A percentile compares a stretch with the other conserved stretches of the same genome.
These are phyloP conservation scores for Orgyia antiqua DNA, from an alignment of 2,888 invertebrate species.

Conservation along the genomic window DNA sequence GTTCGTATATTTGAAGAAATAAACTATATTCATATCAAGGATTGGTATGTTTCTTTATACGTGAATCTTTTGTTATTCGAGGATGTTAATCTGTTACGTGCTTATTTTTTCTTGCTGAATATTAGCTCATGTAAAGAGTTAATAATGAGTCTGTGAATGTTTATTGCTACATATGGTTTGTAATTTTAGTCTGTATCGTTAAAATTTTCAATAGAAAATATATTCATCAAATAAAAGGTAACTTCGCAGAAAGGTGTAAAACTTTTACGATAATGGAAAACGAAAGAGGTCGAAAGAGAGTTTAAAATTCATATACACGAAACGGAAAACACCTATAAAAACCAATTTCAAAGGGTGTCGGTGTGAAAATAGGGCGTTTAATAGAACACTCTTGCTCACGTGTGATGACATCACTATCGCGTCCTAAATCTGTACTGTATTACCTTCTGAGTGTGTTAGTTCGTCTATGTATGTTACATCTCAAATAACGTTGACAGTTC, in stretches of 20 bases:
- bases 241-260: slow-evolving; percentile 21
- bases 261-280: slow-evolving; percentile 29
- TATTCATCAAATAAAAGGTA: slow-evolving; percentile 12
- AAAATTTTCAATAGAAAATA: slow-evolving; percentile 11
- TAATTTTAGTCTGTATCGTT: background rate
- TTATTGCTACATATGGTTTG: background rate
- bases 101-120: background rate
- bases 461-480: slow-evolving; percentile 14
- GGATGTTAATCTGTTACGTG: background rate
- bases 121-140: background rate
- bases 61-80: background rate
- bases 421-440: slow-evolving; percentile 59
- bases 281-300: slow-evolving; percentile 24
- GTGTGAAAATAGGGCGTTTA: slow-evolving; percentile 64
- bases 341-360: slow-evolving; percentile 54
- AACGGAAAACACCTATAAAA: slow-evolving; percentile 44
- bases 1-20: slow-evolving; percentile 10
- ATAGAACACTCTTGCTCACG: slow-evolving; percentile 47
- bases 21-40: slow-evolving; percentile 10
- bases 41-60: slow-evolving; percentile 1
- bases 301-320: slow-evolving; percentile 28
- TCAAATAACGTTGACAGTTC: slow-evolving; percentile 13
- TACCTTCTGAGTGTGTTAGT: slow-evolving; percentile 31
- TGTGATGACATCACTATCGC: slow-evolving; percentile 65
- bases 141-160: background rate